Conservation (phyloP, 2,888 invertebrate genomes). For the Perithous albicinctus region DNA sequence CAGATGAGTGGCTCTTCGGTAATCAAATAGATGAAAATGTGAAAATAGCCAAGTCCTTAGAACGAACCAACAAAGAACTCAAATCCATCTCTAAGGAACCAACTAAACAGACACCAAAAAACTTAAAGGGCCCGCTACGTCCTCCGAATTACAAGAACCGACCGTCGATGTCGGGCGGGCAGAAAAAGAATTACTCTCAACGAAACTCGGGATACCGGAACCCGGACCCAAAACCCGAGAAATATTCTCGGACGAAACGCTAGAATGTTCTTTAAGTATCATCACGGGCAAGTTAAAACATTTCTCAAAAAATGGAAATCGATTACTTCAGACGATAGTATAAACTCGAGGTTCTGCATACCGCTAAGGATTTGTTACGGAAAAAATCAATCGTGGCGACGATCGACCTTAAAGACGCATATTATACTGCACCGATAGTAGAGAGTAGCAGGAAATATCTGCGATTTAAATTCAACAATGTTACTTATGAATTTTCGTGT, state of each 20-base stretch:
- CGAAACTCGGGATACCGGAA: constrained; percentile 10
- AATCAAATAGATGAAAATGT: constrained; percentile 53
- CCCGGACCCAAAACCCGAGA: not conserved
- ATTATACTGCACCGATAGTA: constrained; percentile 32
- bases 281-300: constrained; percentile 46
- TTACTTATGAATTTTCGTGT: constrained; percentile 31
- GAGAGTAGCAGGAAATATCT: constrained; percentile 24
- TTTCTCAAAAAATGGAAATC: constrained; percentile 37
- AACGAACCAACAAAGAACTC: constrained; percentile 50
- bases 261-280: constrained; percentile 20
- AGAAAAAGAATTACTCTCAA: constrained; percentile 22
- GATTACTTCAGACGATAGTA: constrained; percentile 33
- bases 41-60: constrained; percentile 55
- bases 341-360: constrained; percentile 45
- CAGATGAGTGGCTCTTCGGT: too few relatives aligned
- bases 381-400: constrained; percentile 22
- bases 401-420: constrained; percentile 28
- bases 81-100: constrained; percentile 12
- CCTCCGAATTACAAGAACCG: constrained; percentile 6
- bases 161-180: constrained; percentile 34
- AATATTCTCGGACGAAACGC: constrained; percentile 12
- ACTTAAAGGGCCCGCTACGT: constrained; percentile 31
- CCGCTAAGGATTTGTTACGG: constrained; percentile 17
- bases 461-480: constrained; percentile 17
- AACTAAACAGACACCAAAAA: constrained; percentile 49